Conservation (phyloP, 2,797 vertebrate species). For the Mormyrops attenuatus region DNA sequence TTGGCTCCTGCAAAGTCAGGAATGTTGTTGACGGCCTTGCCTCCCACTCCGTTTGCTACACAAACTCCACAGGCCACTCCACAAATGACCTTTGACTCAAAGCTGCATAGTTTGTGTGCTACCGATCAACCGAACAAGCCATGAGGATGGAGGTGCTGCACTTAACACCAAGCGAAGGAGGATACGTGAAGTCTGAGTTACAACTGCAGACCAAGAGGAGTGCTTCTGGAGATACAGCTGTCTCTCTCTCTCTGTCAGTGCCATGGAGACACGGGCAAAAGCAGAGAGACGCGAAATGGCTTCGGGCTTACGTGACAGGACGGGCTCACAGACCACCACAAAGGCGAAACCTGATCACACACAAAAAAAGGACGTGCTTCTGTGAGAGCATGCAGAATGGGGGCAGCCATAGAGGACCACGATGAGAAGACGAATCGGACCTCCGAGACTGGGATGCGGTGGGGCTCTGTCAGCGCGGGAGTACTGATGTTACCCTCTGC, state of each 20-base stretch:
- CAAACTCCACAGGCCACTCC: neutral
- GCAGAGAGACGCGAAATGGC: neutral
- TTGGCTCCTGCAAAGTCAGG: conserved; percentile 13
- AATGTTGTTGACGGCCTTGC: neutral
- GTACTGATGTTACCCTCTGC: neutral
- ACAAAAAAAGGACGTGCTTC: neutral
- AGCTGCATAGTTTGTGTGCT: conserved; percentile 1
- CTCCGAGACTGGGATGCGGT: conserved; percentile 28
- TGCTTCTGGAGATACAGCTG: neutral
- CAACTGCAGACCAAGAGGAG: neutral
- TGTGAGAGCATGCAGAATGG: neutral
- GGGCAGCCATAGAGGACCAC: neutral
- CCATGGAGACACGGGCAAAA: neutral
- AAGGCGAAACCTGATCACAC: neutral
- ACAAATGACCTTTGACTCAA: neutral
- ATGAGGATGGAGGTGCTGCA: neutral
- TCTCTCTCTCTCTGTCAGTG: neutral
- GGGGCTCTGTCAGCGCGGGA: neutral
- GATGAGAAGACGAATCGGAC: neutral
- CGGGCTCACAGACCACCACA: neutral
- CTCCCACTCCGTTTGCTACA: neutral
- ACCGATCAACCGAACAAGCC: neutral
- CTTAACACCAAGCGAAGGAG: neutral
- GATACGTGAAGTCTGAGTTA: neutral
- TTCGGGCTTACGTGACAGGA: neutral